Evolutionary conservation across 2,113 vertebrate genomes (phyloP).

Genomic region (Craseonycteris thonglongyai): DNA sequence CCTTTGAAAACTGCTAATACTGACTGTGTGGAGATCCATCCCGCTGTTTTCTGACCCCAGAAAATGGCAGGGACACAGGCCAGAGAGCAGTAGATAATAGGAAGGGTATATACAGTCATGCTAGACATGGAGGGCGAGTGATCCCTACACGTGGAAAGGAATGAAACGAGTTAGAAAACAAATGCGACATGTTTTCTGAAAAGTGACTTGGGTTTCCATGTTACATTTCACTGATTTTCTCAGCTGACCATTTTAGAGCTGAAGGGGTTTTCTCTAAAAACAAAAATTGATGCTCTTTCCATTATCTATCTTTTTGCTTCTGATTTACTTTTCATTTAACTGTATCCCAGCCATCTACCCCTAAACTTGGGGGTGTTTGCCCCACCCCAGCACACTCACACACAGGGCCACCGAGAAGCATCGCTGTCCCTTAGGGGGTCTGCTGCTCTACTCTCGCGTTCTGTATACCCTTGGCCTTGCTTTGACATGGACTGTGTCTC

Average conservation of each 20-base stretch:
- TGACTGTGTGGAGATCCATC: background rate
- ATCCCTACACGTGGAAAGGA: fast-evolving
- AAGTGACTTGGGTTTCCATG: background rate
- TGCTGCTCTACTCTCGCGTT: background rate
- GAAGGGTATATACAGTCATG: fast-evolving
- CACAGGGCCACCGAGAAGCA: fast-evolving
- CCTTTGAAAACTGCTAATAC: background rate
- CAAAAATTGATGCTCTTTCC: background rate
- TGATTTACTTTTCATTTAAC: background rate
- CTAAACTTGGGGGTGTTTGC: fast-evolving
- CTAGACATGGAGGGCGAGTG: fast-evolving
- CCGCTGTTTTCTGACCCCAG: background rate
- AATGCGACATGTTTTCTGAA: background rate
- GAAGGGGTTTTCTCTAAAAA: background rate
- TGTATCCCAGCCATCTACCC: fast-evolving
- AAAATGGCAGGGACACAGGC: background rate
- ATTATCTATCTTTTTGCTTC: background rate
- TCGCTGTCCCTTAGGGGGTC: background rate
- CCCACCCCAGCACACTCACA: fast-evolving
- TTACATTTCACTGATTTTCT: background rate
- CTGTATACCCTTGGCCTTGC: background rate
- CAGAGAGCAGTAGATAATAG: background rate
- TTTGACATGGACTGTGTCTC: fast-evolving
- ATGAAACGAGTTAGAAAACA: background rate
- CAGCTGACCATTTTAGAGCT: background rate